Evolutionary conservation across 2,888 invertebrate genomes (phyloP).

Genomic region (Heliconius ismenius): DNA sequence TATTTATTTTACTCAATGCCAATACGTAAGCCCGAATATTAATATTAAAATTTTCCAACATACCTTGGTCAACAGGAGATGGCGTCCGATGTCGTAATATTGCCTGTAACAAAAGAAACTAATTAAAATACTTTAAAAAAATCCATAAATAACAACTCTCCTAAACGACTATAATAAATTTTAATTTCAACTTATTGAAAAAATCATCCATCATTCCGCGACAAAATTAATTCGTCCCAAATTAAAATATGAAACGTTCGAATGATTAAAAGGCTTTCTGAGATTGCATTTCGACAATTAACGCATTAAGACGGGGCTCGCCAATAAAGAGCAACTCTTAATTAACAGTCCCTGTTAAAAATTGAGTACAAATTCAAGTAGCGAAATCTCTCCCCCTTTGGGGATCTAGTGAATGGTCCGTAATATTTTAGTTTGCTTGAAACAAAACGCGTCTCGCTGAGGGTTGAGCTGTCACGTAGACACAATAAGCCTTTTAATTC

Average conservation of each 20-base stretch:
- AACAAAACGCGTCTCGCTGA: slow-evolving; percentile 72
- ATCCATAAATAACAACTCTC: slow-evolving; percentile 8
- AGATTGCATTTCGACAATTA: slow-evolving; percentile 82
- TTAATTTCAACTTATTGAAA: slow-evolving; percentile 51
- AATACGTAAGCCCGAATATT: background rate
- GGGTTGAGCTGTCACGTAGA: slow-evolving; percentile 79
- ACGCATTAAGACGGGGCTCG: slow-evolving; percentile 78
- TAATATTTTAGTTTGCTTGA: slow-evolving; percentile 82
- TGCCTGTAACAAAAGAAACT: slow-evolving; percentile 69
- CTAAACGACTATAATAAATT: slow-evolving; percentile 35
- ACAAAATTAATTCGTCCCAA: slow-evolving; percentile 57
- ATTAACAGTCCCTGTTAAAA: slow-evolving; percentile 80
- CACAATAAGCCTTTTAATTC: slow-evolving; percentile 83
- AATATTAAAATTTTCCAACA: slow-evolving; percentile 41
- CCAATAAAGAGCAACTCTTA: slow-evolving; percentile 80
- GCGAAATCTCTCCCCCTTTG: slow-evolving; percentile 62
- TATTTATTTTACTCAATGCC: background rate
- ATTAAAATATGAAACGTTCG: slow-evolving; percentile 75
- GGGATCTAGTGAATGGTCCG: slow-evolving; percentile 78
- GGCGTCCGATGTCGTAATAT: slow-evolving; percentile 72
- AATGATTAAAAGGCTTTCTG: slow-evolving; percentile 75
- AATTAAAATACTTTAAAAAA: slow-evolving; percentile 25
- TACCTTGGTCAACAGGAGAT: slow-evolving; percentile 75
- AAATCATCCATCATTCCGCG: slow-evolving; percentile 61
- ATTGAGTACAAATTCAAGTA: slow-evolving; percentile 82